Conservation (phyloP, 2,113 vertebrate genomes). For the Mus spicilegus region DNA sequence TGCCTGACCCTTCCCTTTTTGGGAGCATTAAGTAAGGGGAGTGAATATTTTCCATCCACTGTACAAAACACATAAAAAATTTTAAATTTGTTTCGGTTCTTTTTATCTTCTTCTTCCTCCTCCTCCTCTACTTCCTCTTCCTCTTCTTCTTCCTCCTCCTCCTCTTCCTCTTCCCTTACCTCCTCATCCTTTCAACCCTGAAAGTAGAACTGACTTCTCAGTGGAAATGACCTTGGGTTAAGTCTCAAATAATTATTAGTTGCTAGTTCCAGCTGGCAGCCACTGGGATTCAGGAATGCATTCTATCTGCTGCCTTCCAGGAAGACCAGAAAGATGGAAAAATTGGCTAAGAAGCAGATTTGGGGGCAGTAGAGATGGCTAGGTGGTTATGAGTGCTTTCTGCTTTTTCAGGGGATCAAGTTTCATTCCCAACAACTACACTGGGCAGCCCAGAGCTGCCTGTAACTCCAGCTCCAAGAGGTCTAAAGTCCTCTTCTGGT, state of each 20-base stretch:
- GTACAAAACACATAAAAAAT: neutral
- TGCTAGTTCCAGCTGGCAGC: neutral
- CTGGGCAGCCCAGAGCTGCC: neutral
- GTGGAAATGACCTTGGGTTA: slow-evolving; percentile 25
- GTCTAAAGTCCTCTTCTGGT: neutral
- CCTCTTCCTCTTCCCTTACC: accelerated
- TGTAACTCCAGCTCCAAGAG: neutral
- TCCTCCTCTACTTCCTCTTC: neutral
- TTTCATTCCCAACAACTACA: neutral
- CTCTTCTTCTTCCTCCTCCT: neutral
- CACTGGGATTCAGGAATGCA: neutral
- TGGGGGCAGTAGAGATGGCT: neutral
- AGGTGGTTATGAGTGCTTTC: neutral
- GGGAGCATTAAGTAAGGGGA: neutral
- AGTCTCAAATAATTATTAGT: slow-evolving; percentile 37
- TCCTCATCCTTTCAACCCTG: neutral
- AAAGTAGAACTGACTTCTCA: neutral
- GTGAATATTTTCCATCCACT: slow-evolving; percentile 43
- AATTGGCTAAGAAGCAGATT: neutral
- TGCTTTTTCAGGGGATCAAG: neutral
- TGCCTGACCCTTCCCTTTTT: neutral
- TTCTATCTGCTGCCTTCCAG: neutral
- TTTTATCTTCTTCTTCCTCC: neutral
- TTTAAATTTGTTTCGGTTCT: slow-evolving; percentile 51
- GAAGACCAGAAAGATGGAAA: neutral